Base-by-base conservation (phyloP, 2,113 vertebrate species). In the Colius striatus region DNA sequence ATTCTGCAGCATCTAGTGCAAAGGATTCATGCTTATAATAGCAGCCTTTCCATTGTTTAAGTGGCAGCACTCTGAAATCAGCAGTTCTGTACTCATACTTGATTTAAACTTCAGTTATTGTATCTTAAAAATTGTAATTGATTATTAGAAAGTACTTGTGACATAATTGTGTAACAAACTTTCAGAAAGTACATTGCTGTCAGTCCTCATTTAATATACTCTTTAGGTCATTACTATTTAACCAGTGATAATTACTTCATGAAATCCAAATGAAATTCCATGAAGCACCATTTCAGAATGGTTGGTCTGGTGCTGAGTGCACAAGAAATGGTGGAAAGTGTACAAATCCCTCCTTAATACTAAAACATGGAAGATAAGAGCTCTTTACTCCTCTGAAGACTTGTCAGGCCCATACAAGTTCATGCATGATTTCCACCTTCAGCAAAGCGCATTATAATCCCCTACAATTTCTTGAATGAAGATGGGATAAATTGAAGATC, bases 151-250 rank as follows among this genome's bases (percentile, higher is more conserved):
- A 97, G 50, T 50, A 81, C 26, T 70, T 90, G 63, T 62, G 80
- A 71, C 18, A 29, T 54, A 71, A 43, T 47, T n/a, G 15, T 72
- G n/a, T 53, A 57, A 84, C 19, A 32, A 8, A 68, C 91, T 76
- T 67, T 55, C 38, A 88, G 70, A 60, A 80, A 84, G 68, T 83
- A 26, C 3, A 12, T 15, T 66, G 60, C 16, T 94, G 19, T 80
- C 84, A 65, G 19, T 82, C 32, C 58, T 87, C 26, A 78, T 68
- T 85, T 85, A 92, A 91, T 57, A 71, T 36, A 29, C 13, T 57
- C 86, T 85, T 89, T 2, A 76, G 91, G 80, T 88, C 41, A 23
- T 65, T 86, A 27, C 21, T 88, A 43, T 72, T 95, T 91, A 86
- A 91, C 54, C 17, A 58, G 26, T 20, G 58, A n/a, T 20, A 86